Conservation (phyloP, 2,113 vertebrate species). For the Perca fluviatilis region DNA sequence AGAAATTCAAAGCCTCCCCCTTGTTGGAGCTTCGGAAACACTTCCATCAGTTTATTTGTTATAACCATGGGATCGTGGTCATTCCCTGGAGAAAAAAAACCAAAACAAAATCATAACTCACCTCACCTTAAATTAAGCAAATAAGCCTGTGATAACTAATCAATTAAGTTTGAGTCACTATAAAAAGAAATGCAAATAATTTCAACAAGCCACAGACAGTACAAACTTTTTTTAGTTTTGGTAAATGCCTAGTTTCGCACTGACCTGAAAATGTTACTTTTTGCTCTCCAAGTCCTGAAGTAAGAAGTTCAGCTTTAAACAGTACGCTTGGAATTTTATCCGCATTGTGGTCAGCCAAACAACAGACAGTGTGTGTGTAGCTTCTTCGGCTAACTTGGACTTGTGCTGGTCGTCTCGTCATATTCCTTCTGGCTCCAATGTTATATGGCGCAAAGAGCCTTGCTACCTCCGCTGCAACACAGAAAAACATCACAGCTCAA, state of each 20-base stretch:
- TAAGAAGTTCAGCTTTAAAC: constrained; percentile 9
- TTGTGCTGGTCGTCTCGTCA: too few relatives aligned
- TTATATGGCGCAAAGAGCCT: not conserved
- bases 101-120: too few relatives aligned
- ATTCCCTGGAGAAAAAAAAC: too few relatives aligned
- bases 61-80: too few relatives aligned
- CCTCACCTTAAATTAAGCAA: too few relatives aligned
- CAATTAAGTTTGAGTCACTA: too few relatives aligned
- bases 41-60: too few relatives aligned
- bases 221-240: constrained; percentile 5
- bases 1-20: too few relatives aligned
- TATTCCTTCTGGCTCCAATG: too few relatives aligned
- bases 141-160: too few relatives aligned
- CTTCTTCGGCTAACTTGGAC: constrained; percentile 19
- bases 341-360: constrained; percentile 19
- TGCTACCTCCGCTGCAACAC: constrained; percentile 32
- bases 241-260: constrained; percentile 24
- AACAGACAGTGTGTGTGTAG: constrained; percentile 31
- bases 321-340: constrained; percentile 14
- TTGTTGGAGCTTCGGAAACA: too few relatives aligned
- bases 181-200: constrained; percentile 22
- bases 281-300: constrained; percentile 8
- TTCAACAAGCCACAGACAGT: constrained; percentile 15
- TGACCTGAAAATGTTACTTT: constrained; percentile 40
- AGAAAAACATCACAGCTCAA: constrained; percentile 28